These are phyloP conservation scores for Dolichopus griseipennis DNA, from an alignment of 2,888 invertebrate species.

Conservation along the genomic window DNA sequence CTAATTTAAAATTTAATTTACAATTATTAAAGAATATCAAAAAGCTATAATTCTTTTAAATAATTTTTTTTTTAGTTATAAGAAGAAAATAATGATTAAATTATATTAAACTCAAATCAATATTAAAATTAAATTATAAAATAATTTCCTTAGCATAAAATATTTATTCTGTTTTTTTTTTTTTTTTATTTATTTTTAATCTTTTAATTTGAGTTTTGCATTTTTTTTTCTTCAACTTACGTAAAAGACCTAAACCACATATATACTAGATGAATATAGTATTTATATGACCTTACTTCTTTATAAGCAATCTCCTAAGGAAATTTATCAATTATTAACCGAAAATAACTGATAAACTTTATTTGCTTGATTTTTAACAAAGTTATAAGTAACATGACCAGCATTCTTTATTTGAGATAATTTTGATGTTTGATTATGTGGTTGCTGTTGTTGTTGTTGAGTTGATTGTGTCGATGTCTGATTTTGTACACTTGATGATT, in stretches of 20 bases:
- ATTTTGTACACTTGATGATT: slow-evolving; percentile 17
- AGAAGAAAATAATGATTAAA: too few relatives aligned
- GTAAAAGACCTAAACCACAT: too few relatives aligned
- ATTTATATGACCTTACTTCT: neutral
- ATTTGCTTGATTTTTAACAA: slow-evolving; percentile 55
- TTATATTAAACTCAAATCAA: too few relatives aligned
- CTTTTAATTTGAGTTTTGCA: too few relatives aligned
- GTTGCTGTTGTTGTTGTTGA: slow-evolving; percentile 16
- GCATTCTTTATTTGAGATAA: slow-evolving; percentile 60
- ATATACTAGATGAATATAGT: too few relatives aligned
- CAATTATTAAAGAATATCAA: too few relatives aligned
- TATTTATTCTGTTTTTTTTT: neutral
- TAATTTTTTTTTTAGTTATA: too few relatives aligned
- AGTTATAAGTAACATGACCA: slow-evolving; percentile 70
- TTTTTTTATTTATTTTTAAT: neutral
- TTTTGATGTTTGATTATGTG: slow-evolving; percentile 29
- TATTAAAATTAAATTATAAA: too few relatives aligned
- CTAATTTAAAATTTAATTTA: too few relatives aligned
- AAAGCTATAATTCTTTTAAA: too few relatives aligned
- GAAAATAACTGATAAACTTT: slow-evolving; percentile 41
- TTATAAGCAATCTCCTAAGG: neutral
- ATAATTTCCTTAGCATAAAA: too few relatives aligned
- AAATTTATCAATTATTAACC: slow-evolving; percentile 36
- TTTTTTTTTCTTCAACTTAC: too few relatives aligned
- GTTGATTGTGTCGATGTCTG: slow-evolving; percentile 12